These are phyloP conservation scores for Brachionus asplanchnoidis DNA, from an alignment of 1,140 invertebrate species.

Conservation along the genomic window DNA sequence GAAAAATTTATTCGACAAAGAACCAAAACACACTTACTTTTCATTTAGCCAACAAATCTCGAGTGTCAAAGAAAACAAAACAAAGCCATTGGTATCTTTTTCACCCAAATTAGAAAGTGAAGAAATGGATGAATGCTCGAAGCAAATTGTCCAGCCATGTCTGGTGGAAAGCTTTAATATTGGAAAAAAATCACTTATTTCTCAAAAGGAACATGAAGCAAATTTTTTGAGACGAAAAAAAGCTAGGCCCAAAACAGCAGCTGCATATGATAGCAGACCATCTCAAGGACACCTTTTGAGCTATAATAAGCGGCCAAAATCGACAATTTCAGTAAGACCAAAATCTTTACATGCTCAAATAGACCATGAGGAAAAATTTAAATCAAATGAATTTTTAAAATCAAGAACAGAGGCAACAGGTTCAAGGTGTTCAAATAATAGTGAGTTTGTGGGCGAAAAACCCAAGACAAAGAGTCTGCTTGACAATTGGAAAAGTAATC, in stretches of 20 bases:
- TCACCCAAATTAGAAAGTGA: not conserved
- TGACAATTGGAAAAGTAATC: conserved; percentile 28
- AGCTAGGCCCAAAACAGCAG: not conserved
- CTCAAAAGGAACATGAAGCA: not conserved
- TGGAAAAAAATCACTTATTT: not conserved
- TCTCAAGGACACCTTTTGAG: not conserved
- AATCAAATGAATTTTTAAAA: not conserved
- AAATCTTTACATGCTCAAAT: not conserved
- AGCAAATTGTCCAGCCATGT: not conserved
- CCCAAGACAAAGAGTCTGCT: not conserved
- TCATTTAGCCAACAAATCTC: not conserved
- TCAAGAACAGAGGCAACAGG: not conserved
- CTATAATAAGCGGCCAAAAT: not conserved
- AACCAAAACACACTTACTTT: not conserved
- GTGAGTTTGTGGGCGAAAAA: not conserved
- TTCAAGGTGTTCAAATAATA: not conserved
- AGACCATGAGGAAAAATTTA: not conserved
- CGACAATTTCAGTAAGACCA: not conserved
- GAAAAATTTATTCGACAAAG: not conserved
- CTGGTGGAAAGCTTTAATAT: not conserved
- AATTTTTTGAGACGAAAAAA: not conserved
- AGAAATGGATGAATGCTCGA: not conserved
- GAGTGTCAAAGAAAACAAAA: not conserved
- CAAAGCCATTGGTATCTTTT: not conserved
- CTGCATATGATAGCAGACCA: not conserved